These are phyloP conservation scores for Enteromius unitaeniatus DNA, from an alignment of 2,797 vertebrate species.

Conservation along the genomic window DNA sequence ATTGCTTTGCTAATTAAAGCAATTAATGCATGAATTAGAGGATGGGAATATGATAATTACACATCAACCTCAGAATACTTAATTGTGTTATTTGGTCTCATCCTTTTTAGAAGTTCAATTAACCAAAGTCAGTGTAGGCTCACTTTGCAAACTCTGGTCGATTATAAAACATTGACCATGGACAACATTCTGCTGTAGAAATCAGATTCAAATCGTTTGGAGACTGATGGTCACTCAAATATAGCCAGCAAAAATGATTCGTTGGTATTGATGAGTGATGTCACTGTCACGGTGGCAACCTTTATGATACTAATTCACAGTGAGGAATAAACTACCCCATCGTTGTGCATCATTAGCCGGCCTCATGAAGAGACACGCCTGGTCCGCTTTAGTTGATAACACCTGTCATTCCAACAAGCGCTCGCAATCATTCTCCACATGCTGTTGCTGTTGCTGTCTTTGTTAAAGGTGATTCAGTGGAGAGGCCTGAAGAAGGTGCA, in stretches of 20 bases:
- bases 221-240: constrained; percentile 15
- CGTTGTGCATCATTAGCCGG: constrained; percentile 90
- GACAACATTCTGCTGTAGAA: background rate
- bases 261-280: constrained; percentile 85
- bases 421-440: constrained; percentile 29
- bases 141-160: background rate
- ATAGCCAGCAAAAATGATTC: constrained; percentile 23
- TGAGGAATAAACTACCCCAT: constrained; percentile 83
- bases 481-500: background rate
- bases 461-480: constrained; percentile 35
- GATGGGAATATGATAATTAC: constrained; percentile 78
- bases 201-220: background rate
- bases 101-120: constrained; percentile 75
- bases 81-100: constrained; percentile 80
- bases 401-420: constrained; percentile 86
- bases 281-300: constrained; percentile 88
- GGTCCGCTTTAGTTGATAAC: constrained; percentile 93
- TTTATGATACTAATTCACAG: constrained; percentile 89
- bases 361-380: constrained; percentile 90
- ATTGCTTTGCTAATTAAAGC: constrained; percentile 82
- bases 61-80: constrained; percentile 78
- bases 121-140: constrained; percentile 27
- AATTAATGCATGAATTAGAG: constrained; percentile 82
- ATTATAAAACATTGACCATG: background rate
- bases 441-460: constrained; percentile 31